Percentiles rank a stretch among this genome's conserved stretches.
Conservation (phyloP, 1,140 invertebrate species). For the Arctopsyche grandis region DNA sequence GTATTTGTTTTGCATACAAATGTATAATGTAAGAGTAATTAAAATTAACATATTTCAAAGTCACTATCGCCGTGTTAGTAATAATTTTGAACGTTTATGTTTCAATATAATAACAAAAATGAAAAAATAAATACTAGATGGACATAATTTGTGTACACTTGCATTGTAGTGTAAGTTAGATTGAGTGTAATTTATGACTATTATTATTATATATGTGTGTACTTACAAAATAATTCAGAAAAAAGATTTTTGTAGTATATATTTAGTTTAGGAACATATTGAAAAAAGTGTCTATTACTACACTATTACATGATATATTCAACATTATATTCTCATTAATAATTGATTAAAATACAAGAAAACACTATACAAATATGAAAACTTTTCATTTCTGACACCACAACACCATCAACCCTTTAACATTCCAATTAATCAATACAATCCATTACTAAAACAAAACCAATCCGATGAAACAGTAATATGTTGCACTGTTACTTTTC, state of each 20-base stretch:
- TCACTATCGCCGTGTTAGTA: background rate
- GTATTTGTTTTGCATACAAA: background rate
- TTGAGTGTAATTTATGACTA: conserved; percentile 20
- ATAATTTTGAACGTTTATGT: background rate
- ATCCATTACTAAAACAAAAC: background rate
- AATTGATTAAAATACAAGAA: conserved; percentile 50
- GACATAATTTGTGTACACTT: conserved; percentile 6
- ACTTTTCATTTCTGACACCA: conserved; percentile 52
- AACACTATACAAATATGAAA: conserved; percentile 53
- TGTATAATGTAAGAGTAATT: no score
- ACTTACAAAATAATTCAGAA: conserved; percentile 6
- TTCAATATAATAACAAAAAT: background rate
- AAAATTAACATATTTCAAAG: background rate
- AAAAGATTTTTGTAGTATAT: conserved; percentile 8
- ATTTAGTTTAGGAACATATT: background rate
- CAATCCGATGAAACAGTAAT: background rate
- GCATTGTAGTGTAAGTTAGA: conserved; percentile 14
- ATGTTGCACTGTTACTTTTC: background rate
- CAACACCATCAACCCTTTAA: conserved; percentile 35
- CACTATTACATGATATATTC: conserved; percentile 48
- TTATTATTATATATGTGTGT: conserved; percentile 16
- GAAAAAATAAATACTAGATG: background rate
- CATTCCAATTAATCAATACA: conserved; percentile 21
- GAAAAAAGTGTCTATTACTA: conserved; percentile 42
- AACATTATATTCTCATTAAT: conserved; percentile 54